Conservation (phyloP, 2,113 vertebrate species). For the Thamnophis sirtalis region DNA sequence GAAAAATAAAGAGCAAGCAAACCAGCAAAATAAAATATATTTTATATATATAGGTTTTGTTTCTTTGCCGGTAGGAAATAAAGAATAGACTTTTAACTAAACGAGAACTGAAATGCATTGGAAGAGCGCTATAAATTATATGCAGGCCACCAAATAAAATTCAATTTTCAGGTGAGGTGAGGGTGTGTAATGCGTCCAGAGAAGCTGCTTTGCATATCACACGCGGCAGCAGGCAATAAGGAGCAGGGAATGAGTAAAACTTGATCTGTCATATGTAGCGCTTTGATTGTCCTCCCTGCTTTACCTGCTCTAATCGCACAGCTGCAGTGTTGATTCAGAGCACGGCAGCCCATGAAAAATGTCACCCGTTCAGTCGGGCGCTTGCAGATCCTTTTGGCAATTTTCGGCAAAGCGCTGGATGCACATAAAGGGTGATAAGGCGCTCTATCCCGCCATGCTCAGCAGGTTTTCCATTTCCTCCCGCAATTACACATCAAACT, state of each 20-base stretch:
- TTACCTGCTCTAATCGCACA: constrained; percentile 68
- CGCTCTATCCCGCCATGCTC: constrained; percentile 70
- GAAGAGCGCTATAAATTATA: constrained; percentile 67
- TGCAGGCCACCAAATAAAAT: constrained; percentile 71
- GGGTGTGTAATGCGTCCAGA: constrained; percentile 57
- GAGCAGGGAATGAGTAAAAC: constrained; percentile 52
- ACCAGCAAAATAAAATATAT: not conserved
- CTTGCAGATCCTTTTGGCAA: constrained; percentile 67
- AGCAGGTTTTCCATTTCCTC: constrained; percentile 77
- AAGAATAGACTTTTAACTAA: constrained; percentile 64
- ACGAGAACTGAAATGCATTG: constrained; percentile 63
- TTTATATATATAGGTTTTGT: no score
- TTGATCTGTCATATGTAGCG: constrained; percentile 62
- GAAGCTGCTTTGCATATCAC: constrained; percentile 74
- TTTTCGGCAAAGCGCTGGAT: constrained; percentile 64
- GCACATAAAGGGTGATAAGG: constrained; percentile 71
- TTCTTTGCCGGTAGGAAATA: constrained; percentile 59
- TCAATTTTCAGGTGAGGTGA: constrained; percentile 72
- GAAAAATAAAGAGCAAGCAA: not conserved
- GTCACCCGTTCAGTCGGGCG: constrained; percentile 65
- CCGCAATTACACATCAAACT: constrained; percentile 79
- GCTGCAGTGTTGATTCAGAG: constrained; percentile 72
- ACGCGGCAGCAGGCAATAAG: constrained; percentile 68
- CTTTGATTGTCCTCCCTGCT: constrained; percentile 59
- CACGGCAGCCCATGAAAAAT: constrained; percentile 74